Percentiles rank a stretch among this genome's conserved stretches.
Conservation (phyloP, 2,113 vertebrate genomes). For the Gobius niger region DNA sequence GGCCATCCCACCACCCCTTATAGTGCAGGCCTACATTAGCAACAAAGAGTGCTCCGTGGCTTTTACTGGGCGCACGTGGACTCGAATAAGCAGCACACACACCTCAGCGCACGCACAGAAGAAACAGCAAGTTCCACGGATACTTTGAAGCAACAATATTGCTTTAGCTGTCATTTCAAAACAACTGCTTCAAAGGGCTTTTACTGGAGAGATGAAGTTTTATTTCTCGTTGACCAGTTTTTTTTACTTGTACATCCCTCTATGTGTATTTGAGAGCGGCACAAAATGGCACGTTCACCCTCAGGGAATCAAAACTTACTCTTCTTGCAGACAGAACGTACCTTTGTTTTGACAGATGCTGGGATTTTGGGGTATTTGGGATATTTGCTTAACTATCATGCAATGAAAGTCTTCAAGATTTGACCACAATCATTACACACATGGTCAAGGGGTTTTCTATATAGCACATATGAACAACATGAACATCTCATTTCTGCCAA, state of each 20-base stretch:
- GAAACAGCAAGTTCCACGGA: not conserved
- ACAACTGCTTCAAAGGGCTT: not conserved
- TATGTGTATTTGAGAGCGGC: not conserved
- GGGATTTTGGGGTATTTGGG: not conserved
- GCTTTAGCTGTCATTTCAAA: not conserved
- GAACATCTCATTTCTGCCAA: too few species aligned
- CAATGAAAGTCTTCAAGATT: too few species aligned
- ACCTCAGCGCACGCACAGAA: not conserved
- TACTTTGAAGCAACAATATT: conserved; percentile 2
- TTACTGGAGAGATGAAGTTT: not conserved
- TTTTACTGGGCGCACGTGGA: conserved; percentile 10
- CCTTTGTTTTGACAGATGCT: conserved; percentile 4
- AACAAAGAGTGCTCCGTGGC: conserved; percentile 59
- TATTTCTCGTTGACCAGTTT: too few species aligned
- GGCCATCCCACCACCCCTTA: conserved; percentile 50
- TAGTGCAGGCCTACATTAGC: conserved; percentile 66
- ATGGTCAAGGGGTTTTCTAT: too few species aligned
- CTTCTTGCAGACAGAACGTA: not conserved
- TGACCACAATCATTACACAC: too few species aligned
- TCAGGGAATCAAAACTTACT: not conserved
- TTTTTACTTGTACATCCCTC: not conserved
- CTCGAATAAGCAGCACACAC: conserved; percentile 38
- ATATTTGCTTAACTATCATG: too few species aligned
- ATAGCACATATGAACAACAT: too few species aligned
- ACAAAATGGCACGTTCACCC: not conserved